Base-by-base conservation (phyloP, 2,113 vertebrate species). In the Psittacula cyanocephala region DNA sequence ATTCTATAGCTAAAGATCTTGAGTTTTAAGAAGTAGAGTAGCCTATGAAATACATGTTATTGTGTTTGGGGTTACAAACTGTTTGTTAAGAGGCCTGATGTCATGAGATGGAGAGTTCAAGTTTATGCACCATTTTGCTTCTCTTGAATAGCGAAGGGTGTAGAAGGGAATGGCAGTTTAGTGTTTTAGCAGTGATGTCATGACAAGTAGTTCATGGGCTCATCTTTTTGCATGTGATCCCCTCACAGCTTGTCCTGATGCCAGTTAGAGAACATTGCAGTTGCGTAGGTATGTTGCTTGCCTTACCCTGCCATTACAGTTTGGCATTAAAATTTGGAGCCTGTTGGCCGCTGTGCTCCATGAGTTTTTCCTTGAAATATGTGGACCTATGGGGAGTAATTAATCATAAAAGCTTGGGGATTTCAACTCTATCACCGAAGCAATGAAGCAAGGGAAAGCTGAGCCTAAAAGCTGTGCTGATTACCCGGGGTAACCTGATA, bases 381-480 rank as follows among this genome's bases (percentile, higher is more conserved):
- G 95, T 98, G 96, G 98, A 97, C 96, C 98, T 98, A 96, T 27
- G 4, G 98, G 98, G 98, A 99, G 98, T 98, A 98, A 98, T 98
- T 98, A 98, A 98, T 99, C 98, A 98, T 98, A 98, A 98, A 98
- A 98, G 98, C 98, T 98, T 97, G 96, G 98, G 98, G 98, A 98
- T 98, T 98, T 98, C 97, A 98, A 97, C 97, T 98, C 96, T 98
- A 98, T 98, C 98, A 98, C 98, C 97, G 98, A 98, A 98, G 98
- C 97, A 98, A 96, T 96, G 98, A 98, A 98, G 98, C 98, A 95
- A 95, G 97, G 98, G 98, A 98, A 99, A 99, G 98, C 98, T 98
- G 98, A 99, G 98, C 98, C 98, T 99, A 98, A 99, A 99, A 99
- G 98, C 98, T 98, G 97, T 97, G 97, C 98, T 98, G 98, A 99